Conservation (phyloP, 2,888 invertebrate genomes). For the Melangyna quadrimaculata region DNA sequence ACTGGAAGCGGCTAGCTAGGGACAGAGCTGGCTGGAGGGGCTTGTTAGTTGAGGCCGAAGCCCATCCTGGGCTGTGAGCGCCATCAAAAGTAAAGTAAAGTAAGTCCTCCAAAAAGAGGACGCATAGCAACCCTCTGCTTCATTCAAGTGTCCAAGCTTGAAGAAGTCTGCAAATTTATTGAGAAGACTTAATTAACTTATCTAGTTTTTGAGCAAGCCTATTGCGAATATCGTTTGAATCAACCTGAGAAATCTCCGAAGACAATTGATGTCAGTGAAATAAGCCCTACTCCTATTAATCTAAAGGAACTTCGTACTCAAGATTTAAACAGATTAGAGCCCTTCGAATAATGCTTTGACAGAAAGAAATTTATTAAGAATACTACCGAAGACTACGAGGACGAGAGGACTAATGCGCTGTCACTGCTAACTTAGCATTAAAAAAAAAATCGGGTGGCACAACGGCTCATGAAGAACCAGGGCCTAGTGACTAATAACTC, state of each 20-base stretch:
- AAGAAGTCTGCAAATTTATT: conserved; percentile 90
- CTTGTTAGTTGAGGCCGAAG: too few relatives aligned
- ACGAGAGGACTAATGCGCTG: conserved; percentile 97
- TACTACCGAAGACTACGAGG: conserved; percentile 95
- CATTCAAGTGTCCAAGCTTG: conserved; percentile 94
- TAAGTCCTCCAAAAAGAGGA: too few relatives aligned
- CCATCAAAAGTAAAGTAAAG: too few relatives aligned
- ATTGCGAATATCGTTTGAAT: conserved; percentile 96
- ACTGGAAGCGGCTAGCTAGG: too few relatives aligned
- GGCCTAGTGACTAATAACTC: too few relatives aligned
- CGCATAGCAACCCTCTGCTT: too few relatives aligned
- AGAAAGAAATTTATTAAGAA: conserved; percentile 95
- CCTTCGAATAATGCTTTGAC: conserved; percentile 94
- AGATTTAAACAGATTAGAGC: conserved; percentile 92
- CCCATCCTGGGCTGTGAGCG: too few relatives aligned
- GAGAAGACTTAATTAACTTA: conserved; percentile 81
- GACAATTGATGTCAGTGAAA: conserved; percentile 85
- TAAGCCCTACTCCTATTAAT: conserved; percentile 84
- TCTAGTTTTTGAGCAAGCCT: conserved; percentile 94
- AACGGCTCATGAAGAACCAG: too few relatives aligned
- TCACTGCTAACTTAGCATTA: conserved; percentile 92
- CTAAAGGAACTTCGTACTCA: conserved; percentile 94
- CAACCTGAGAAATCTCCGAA: conserved; percentile 91
- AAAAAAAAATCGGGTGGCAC: too few relatives aligned
- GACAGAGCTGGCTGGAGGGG: too few relatives aligned